These are phyloP conservation scores for Elachura formosa DNA, from an alignment of 2,113 vertebrate species.

Conservation along the genomic window DNA sequence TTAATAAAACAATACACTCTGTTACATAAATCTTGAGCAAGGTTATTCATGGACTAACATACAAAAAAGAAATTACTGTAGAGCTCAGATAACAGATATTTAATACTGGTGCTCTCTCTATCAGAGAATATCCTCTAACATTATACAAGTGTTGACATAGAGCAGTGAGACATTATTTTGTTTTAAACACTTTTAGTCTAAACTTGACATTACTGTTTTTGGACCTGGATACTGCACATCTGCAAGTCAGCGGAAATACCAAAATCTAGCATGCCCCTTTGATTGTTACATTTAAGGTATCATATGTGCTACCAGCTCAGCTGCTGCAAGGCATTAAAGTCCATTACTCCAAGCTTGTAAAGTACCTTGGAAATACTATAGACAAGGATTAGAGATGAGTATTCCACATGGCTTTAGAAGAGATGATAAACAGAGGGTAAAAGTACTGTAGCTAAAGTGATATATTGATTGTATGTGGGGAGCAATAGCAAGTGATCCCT, in stretches of 20 bases:
- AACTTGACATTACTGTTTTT: slow-evolving; percentile 81
- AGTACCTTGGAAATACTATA: slow-evolving; percentile 91
- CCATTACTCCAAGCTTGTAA: slow-evolving; percentile 89
- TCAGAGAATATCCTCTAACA: slow-evolving; percentile 35
- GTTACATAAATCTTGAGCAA: slow-evolving; percentile 72
- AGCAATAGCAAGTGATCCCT: slow-evolving; percentile 53
- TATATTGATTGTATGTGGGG: slow-evolving; percentile 86
- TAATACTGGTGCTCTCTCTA: slow-evolving; percentile 56
- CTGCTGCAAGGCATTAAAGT: slow-evolving; percentile 93
- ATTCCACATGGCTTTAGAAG: slow-evolving; percentile 92
- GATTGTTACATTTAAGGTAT: slow-evolving; percentile 99
- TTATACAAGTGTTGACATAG: slow-evolving; percentile 73
- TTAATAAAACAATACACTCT: slow-evolving; percentile 73
- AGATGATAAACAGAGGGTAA: slow-evolving; percentile 86
- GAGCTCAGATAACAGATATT: slow-evolving; percentile 69
- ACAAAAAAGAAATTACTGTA: slow-evolving; percentile 67
- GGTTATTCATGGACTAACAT: slow-evolving; percentile 56
- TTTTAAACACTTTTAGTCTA: slow-evolving; percentile 78
- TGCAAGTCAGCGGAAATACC: slow-evolving; percentile 91
- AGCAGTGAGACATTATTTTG: slow-evolving; percentile 77
- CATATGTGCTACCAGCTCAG: slow-evolving; percentile 91
- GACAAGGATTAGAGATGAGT: slow-evolving; percentile 90
- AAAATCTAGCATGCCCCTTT: slow-evolving; percentile 88
- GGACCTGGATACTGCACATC: slow-evolving; percentile 81
- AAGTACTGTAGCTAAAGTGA: slow-evolving; percentile 85